phyloP scores from a whole-genome alignment of 2,113 vertebrate genomes.

The Percopsis transmontana region DNA sequence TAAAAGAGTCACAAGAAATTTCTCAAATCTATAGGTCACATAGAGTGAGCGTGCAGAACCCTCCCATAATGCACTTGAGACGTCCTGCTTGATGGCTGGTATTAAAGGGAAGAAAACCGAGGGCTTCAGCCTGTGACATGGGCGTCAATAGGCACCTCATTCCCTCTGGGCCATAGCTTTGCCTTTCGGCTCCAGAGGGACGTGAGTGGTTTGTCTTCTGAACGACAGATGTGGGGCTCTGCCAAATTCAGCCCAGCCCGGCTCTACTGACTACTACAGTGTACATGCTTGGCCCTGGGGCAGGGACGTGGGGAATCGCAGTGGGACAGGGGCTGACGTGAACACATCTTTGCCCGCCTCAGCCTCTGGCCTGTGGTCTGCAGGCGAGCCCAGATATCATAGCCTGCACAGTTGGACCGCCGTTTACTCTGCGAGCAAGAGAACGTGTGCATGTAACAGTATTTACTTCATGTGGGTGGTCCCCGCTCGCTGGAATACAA shows the following conservation, averaged over 20 bases:
- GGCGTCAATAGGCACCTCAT: constrained; percentile 62
- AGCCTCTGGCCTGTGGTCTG: constrained; percentile 56
- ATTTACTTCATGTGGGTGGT: constrained; percentile 80
- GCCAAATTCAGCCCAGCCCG: constrained; percentile 60
- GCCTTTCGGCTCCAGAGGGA: constrained; percentile 54
- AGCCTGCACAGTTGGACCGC: constrained; percentile 46
- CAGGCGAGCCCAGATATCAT: constrained; percentile 68
- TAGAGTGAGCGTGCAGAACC: constrained; percentile 12
- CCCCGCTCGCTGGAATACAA: constrained; percentile 64
- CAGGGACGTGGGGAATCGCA: constrained; percentile 29
- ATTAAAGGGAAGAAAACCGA: constrained; percentile 56
- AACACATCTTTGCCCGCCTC: constrained; percentile 8
- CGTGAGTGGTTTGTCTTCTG: constrained; percentile 59
- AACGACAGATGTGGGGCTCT: constrained; percentile 46
- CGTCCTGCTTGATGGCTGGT: constrained; percentile 41
- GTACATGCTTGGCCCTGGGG: constrained; percentile 33
- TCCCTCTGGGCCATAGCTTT: constrained; percentile 53
- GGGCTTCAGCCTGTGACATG: constrained; percentile 57
- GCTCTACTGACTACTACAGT: constrained; percentile 47
- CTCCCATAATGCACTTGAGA: constrained; percentile 43
- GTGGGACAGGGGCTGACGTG: constrained; percentile 6
- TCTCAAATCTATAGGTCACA: constrained; percentile 11
- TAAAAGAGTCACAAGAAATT: too few relatives aligned
- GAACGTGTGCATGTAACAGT: constrained; percentile 64
- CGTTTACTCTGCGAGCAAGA: constrained; percentile 65